These are phyloP conservation scores for Hybos culiciformis DNA, from an alignment of 2,888 invertebrate genomes.

Conservation along the genomic window DNA sequence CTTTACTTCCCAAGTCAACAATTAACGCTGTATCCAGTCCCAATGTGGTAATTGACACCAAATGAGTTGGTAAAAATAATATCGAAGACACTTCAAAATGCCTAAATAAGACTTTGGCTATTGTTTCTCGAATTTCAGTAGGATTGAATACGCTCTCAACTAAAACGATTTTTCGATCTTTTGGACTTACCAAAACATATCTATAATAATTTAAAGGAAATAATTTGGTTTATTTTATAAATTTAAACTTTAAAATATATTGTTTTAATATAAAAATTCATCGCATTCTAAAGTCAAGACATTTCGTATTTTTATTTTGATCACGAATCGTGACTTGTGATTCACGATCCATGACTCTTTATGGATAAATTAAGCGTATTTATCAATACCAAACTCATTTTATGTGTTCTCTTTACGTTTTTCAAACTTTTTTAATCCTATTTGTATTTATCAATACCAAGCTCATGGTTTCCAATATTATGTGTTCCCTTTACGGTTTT, in stretches of 20 bases:
- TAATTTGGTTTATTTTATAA: not conserved
- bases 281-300: too few relatives aligned
- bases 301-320: too few relatives aligned
- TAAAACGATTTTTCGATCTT: constrained; percentile 81
- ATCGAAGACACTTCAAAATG: constrained; percentile 83
- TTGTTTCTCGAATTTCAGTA: constrained; percentile 67
- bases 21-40: constrained; percentile 73
- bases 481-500: too few relatives aligned
- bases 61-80: constrained; percentile 71
- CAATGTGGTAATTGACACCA: constrained; percentile 69
- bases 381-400: too few relatives aligned
- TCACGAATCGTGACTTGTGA: too few relatives aligned
- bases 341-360: too few relatives aligned
- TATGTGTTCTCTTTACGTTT: too few relatives aligned
- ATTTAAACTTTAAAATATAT: not conserved
- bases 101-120: constrained; percentile 81
- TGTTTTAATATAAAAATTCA: too few relatives aligned
- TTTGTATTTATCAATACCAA: too few relatives aligned
- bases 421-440: too few relatives aligned
- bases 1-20: constrained; percentile 75
- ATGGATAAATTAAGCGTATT: too few relatives aligned
- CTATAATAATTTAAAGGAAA: constrained; percentile 36
- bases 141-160: constrained; percentile 81
- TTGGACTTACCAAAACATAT: constrained; percentile 79
- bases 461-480: too few relatives aligned